phyloP scores from a whole-genome alignment of 1,140 invertebrate species.

The Stegodyphus mimosarum region DNA sequence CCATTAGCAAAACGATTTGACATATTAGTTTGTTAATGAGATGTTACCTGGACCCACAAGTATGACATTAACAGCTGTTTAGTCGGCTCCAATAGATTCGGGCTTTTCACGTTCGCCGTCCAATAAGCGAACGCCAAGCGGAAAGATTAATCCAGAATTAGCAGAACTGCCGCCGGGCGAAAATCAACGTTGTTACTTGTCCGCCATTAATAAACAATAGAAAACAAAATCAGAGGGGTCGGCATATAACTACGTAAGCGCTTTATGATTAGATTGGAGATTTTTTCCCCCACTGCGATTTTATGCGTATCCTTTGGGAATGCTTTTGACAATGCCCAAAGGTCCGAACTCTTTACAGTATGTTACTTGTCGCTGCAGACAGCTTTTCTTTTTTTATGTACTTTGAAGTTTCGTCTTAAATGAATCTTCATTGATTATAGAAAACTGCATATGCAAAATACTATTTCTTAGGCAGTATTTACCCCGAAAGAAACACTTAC shows the following conservation, averaged over 20 bases:
- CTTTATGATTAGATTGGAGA: not conserved
- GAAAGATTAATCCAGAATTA: constrained; percentile 56
- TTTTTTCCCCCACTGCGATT: too few species aligned
- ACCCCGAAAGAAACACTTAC: too few species aligned
- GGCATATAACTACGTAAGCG: not conserved
- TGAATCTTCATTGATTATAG: too few species aligned
- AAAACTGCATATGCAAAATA: too few species aligned
- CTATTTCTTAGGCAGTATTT: too few species aligned
- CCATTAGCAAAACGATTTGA: constrained; percentile 56
- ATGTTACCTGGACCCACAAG: constrained; percentile 43
- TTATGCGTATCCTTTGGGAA: too few species aligned
- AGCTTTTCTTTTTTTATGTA: too few species aligned
- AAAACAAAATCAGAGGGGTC: constrained; percentile 29
- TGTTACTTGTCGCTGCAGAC: too few species aligned
- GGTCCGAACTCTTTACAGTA: too few species aligned
- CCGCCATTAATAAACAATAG: constrained; percentile 43
- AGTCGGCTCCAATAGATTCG: constrained; percentile 43
- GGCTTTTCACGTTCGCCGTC: constrained; percentile 34
- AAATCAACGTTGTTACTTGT: constrained; percentile 38
- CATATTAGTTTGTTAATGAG: constrained; percentile 59
- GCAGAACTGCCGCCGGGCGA: constrained; percentile 28
- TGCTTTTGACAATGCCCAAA: too few species aligned
- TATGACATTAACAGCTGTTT: constrained; percentile 56
- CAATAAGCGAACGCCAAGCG: constrained; percentile 40
- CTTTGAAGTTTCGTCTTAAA: too few species aligned